Evolutionary conservation across 2,888 invertebrate genomes (phyloP).

Genomic region (Melipona bicolor): DNA sequence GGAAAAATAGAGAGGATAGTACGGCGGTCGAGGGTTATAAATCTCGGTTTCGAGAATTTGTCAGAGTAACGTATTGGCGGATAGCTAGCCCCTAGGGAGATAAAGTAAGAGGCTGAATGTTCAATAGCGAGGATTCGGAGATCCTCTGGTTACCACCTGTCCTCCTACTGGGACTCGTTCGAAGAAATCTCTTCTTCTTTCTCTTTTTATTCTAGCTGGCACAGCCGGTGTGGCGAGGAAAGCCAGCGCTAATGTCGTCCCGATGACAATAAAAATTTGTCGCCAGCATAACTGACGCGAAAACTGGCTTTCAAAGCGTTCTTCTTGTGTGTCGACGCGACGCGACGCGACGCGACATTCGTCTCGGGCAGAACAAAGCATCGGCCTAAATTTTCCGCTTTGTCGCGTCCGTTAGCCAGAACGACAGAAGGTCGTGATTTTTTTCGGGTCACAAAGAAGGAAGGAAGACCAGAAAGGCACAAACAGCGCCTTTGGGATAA

Average conservation of each 20-base stretch:
- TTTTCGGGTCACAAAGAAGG: too few relatives aligned
- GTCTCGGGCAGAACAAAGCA: conserved; percentile 31
- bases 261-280: conserved; percentile 82
- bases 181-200: conserved; percentile 60
- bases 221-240: conserved; percentile 21
- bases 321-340: neutral
- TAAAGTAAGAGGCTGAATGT: conserved; percentile 56
- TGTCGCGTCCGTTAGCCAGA: conserved; percentile 70
- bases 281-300: conserved; percentile 82
- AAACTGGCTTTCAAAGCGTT: conserved; percentile 75
- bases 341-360: too few relatives aligned
- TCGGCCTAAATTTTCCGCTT: conserved; percentile 79
- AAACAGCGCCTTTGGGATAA: too few relatives aligned
- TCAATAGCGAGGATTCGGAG: conserved; percentile 64
- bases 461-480: too few relatives aligned
- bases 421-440: conserved; percentile 9
- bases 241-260: conserved; percentile 47
- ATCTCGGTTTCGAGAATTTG: conserved; percentile 80
- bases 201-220: conserved; percentile 37
- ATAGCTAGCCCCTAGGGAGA: conserved; percentile 51
- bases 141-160: conserved; percentile 80
- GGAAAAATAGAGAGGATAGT: conserved; percentile 29
- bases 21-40: conserved; percentile 71
- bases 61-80: conserved; percentile 67
- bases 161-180: conserved; percentile 70